Percentiles rank a stretch among this genome's conserved stretches.
Conservation (phyloP, 2,888 invertebrate species). For the Yponomeuta sedellus region DNA sequence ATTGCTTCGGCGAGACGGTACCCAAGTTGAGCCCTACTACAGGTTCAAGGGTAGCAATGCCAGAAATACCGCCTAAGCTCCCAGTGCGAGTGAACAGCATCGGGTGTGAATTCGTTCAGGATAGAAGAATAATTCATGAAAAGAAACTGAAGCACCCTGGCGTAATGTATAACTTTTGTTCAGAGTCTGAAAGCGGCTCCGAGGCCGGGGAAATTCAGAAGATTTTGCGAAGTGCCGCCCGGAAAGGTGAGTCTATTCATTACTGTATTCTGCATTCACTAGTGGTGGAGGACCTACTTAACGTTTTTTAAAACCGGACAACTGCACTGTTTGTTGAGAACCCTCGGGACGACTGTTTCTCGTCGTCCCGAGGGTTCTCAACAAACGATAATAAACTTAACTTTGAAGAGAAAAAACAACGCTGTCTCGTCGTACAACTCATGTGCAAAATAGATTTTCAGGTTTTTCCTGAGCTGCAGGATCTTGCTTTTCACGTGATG, state of each 20-base stretch:
- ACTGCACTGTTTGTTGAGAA: too few species aligned
- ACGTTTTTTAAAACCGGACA: too few species aligned
- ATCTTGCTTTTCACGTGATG: too few species aligned
- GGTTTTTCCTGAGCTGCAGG: too few species aligned
- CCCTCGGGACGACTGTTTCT: too few species aligned
- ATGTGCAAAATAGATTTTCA: too few species aligned
- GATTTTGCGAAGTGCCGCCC: constrained; percentile 63
- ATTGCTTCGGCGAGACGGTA: background rate
- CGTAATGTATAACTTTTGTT: constrained; percentile 44
- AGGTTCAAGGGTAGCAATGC: constrained; percentile 16
- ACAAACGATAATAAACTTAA: too few species aligned
- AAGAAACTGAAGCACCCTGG: constrained; percentile 30
- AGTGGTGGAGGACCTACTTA: too few species aligned
- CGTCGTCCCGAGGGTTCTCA: too few species aligned
- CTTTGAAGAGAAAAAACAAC: too few species aligned
- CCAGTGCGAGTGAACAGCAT: constrained; percentile 61
- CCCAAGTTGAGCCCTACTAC: background rate
- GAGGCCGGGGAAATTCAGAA: constrained; percentile 84
- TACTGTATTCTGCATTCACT: background rate
- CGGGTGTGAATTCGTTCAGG: constrained; percentile 27
- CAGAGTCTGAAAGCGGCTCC: constrained; percentile 83
- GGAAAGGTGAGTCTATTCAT: constrained; percentile 28
- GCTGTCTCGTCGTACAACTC: too few species aligned
- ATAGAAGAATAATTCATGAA: constrained; percentile 32
- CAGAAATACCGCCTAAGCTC: constrained; percentile 46